A percentile compares a stretch with the other conserved stretches of the same genome.
phyloP scores from a whole-genome alignment of 2,888 invertebrate genomes.

The Tipula lateralis region DNA sequence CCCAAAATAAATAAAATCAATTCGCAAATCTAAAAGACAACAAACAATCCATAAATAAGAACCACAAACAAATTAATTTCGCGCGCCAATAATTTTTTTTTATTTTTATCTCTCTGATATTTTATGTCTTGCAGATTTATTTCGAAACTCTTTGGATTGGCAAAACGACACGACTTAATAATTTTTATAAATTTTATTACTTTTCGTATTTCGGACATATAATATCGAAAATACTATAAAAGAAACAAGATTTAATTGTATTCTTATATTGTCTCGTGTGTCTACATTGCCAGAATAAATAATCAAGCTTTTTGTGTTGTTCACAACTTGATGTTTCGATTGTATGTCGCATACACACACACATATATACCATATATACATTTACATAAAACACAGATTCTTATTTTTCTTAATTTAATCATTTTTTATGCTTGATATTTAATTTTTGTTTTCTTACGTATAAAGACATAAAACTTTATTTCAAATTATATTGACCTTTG shows the following conservation, averaged over 20 bases:
- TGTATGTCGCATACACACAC: background rate
- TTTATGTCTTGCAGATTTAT: background rate
- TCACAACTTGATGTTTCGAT: background rate
- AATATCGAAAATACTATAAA: background rate
- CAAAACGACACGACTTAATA: background rate
- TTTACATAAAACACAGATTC: background rate
- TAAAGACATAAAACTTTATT: conserved; percentile 2
- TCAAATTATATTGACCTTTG: conserved; percentile 24
- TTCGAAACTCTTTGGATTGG: background rate
- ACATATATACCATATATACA: background rate
- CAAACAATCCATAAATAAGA: background rate
- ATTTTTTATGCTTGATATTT: background rate
- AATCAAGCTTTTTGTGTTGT: background rate
- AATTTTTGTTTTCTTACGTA: background rate
- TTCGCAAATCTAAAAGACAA: background rate
- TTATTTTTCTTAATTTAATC: background rate
- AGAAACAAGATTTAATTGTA: background rate
- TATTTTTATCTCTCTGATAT: background rate
- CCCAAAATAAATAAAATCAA: background rate
- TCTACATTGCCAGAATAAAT: background rate
- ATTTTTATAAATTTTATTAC: background rate
- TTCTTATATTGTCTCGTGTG: background rate
- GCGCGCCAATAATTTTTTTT: background rate
- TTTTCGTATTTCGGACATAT: background rate
- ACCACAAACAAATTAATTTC: background rate